A percentile compares a stretch with the other conserved stretches of the same genome.
Evolutionary conservation across 1,140 invertebrate species (phyloP).

Genomic region (Oncopeltus fasciatus): DNA sequence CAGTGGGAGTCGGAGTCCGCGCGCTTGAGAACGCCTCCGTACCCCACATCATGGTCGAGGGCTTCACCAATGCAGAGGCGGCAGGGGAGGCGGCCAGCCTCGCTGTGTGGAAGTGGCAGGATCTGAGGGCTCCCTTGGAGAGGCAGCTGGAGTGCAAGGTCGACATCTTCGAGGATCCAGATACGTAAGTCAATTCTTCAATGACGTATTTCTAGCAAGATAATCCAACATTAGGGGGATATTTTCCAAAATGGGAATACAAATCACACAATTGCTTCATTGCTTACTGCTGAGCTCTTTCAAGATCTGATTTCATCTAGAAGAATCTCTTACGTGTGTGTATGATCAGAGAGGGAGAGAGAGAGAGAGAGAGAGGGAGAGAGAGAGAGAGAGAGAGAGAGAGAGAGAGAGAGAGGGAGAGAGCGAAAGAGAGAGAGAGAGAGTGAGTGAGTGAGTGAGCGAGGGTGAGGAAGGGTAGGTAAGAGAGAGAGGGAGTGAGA

Average conservation of each 20-base stretch:
- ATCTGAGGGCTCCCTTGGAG: conserved; percentile 44
- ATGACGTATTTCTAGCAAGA: too few relatives aligned
- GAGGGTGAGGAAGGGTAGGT: conserved; percentile 1
- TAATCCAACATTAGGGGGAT: too few relatives aligned
- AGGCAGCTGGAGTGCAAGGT: conserved; percentile 20
- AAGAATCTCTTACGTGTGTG: too few relatives aligned
- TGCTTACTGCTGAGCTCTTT: too few relatives aligned
- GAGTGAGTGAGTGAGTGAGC: conserved; percentile 1
- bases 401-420: conserved; percentile 3
- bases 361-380: conserved; percentile 13
- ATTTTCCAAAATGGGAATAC: too few relatives aligned
- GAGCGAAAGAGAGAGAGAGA: conserved; percentile 3
- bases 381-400: conserved; percentile 5
- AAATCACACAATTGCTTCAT: too few relatives aligned
- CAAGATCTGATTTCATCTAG: too few relatives aligned
- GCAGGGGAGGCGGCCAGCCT: conserved; percentile 56
- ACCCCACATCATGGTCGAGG: conserved; percentile 41
- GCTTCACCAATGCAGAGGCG: conserved; percentile 52
- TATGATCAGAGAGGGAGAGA: conserved; percentile 13
- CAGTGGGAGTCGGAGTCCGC: conserved; percentile 32
- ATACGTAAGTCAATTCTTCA: conserved; percentile 19
- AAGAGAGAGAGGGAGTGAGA: conserved; percentile 4
- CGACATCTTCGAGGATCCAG: conserved; percentile 27
- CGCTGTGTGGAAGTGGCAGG: conserved; percentile 47
- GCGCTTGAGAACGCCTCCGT: conserved; percentile 39